Evolutionary conservation across 2,888 invertebrate species (phyloP).

Genomic region (Achlya flavicornis): DNA sequence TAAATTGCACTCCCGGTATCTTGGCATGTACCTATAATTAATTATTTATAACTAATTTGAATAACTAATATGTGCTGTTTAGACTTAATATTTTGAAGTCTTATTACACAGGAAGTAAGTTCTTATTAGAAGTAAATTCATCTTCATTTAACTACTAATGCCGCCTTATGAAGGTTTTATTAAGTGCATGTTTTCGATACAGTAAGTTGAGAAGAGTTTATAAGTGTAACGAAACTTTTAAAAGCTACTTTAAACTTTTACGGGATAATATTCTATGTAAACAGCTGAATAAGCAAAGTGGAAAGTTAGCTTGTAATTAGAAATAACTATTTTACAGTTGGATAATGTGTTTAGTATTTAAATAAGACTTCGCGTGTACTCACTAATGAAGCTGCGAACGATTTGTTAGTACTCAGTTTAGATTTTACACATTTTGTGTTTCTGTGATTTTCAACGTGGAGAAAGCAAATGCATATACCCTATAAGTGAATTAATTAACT

Average conservation of each 20-base stretch:
- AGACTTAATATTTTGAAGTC: no score
- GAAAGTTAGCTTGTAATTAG: constrained; percentile 15
- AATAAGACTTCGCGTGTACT: constrained; percentile 14
- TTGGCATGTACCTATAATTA: neutral
- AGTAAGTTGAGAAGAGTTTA: neutral
- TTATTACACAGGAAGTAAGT: no score
- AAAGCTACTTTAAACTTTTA: constrained; percentile 7
- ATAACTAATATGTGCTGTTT: no score
- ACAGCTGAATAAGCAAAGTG: constrained; percentile 25
- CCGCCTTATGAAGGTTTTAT: neutral
- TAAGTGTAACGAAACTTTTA: neutral
- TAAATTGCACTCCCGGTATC: constrained; percentile 9
- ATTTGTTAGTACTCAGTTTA: neutral
- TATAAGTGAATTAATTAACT: neutral
- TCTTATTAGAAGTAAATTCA: no score
- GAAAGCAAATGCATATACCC: neutral
- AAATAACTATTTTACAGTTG: constrained; percentile 13
- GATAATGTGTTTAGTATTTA: constrained; percentile 13
- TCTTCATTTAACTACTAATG: no score
- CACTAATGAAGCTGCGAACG: constrained; percentile 12
- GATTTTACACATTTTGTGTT: neutral
- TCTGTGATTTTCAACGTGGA: neutral
- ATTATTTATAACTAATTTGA: neutral
- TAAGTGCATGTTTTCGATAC: neutral
- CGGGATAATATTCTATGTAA: neutral